A percentile compares a stretch with the other conserved stretches of the same genome.
These are phyloP conservation scores for Clarias gariepinus DNA, from an alignment of 2,113 vertebrate genomes.

Conservation along the genomic window DNA sequence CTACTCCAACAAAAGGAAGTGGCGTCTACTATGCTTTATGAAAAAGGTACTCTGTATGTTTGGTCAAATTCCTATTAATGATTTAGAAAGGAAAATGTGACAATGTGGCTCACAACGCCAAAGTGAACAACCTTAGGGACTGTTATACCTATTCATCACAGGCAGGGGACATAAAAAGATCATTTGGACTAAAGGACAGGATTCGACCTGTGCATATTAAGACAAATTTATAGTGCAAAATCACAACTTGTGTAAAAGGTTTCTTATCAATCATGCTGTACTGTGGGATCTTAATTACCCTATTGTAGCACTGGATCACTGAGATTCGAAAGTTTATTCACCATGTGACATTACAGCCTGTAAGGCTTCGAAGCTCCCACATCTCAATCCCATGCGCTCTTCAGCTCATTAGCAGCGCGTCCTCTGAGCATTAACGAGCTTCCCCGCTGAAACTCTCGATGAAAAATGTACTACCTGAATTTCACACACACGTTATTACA, in stretches of 20 bases:
- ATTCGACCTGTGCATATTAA: neutral
- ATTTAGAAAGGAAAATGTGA: too few relatives aligned
- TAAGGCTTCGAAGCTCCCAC: neutral
- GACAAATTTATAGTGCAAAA: neutral
- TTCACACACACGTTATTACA: neutral
- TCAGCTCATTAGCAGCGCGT: slow-evolving; percentile 30
- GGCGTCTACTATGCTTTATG: too few relatives aligned
- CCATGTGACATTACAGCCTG: neutral
- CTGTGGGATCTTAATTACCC: neutral
- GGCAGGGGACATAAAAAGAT: neutral
- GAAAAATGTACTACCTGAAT: neutral
- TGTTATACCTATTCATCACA: too few relatives aligned
- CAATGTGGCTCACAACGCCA: too few relatives aligned
- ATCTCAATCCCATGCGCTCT: neutral
- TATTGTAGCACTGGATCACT: neutral
- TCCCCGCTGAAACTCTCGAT: neutral
- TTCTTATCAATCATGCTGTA: neutral
- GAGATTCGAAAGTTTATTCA: neutral
- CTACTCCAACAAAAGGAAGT: too few relatives aligned
- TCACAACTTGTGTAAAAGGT: neutral
- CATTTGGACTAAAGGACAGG: neutral
- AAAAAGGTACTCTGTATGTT: too few relatives aligned
- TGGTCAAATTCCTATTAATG: too few relatives aligned
- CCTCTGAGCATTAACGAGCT: slow-evolving; percentile 10
- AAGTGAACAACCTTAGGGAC: too few relatives aligned